phyloP scores from a whole-genome alignment of 2,888 invertebrate genomes.

The Hofmannophila pseudospretella region DNA sequence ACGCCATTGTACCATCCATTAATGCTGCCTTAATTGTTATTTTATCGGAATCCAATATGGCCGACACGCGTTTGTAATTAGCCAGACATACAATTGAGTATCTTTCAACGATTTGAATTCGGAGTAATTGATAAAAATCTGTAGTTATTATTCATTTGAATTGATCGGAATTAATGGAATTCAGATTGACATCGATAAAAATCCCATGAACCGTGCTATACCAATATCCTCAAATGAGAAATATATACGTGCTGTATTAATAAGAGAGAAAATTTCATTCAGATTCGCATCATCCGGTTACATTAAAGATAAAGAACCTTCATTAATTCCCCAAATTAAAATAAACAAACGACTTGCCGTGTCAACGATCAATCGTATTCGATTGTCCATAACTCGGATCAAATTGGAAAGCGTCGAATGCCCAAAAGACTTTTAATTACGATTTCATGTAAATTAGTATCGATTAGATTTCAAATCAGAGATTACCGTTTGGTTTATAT shows the following conservation, averaged over 20 bases:
- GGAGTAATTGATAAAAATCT: neutral
- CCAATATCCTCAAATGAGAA: constrained; percentile 18
- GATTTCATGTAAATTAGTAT: constrained; percentile 48
- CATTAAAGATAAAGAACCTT: constrained; percentile 38
- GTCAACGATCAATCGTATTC: constrained; percentile 22
- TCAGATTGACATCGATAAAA: constrained; percentile 1
- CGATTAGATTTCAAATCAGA: constrained; percentile 31
- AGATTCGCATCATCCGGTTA: constrained; percentile 26
- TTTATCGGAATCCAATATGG: constrained; percentile 71
- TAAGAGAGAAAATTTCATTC: constrained; percentile 23
- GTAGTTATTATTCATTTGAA: neutral
- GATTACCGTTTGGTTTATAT: constrained; percentile 30
- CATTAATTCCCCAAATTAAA: constrained; percentile 34
- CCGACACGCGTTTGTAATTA: constrained; percentile 60
- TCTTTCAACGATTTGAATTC: constrained; percentile 14
- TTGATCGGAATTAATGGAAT: neutral
- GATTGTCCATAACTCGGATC: constrained; percentile 22
- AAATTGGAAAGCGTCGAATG: constrained; percentile 33
- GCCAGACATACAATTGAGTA: constrained; percentile 37
- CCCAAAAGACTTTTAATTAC: constrained; percentile 50
- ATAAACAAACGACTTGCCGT: constrained; percentile 25
- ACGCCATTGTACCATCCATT: constrained; percentile 60
- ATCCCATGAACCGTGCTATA: neutral
- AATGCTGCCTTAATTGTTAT: constrained; percentile 72
- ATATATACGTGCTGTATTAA: constrained; percentile 24